Base-by-base conservation (phyloP, 2,888 invertebrate genomes). In the Coleophora flavipennella region DNA sequence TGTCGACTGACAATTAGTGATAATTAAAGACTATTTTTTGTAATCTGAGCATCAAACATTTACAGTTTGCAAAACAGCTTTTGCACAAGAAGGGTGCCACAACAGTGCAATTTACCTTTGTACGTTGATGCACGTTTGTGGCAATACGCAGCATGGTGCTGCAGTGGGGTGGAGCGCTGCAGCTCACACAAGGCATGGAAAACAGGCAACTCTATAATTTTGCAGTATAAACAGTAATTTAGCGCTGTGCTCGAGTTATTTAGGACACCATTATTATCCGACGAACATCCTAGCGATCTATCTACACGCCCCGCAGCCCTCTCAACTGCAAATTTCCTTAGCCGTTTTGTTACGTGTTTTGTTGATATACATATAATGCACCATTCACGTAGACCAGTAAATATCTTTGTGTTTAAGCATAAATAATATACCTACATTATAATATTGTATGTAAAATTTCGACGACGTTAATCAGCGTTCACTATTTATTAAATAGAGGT, bases 121-220 rank as follows among this genome's bases (percentile, higher is more conserved):
- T 51, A 57, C 47, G 51, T 50, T 54, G 53, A 54, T 57, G 55
- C 50, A 41, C 45, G 45, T 49, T 36, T 45, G 42, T 41, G 44
- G 50, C 51, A 55, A 57, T 45, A 33, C 20, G 8, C 38, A 36
- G 41, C 32, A n/a, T n/a, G n/a, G 29, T 25, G 31, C 35, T n/a
- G 39, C 20, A 40, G 35, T 45, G 32, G 9, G 20, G 33, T 29
- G 12, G 33, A 26, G 12, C 27, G 20, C 36, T 31, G 11, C 33
- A 13, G 20, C 28, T 3, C 13, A 31, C 29, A 12, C 8, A 3
- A 3, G 25, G 9, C 9, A 8, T 10, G 8, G 8, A 20, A 8
- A 26, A 38, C 12, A 10, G 29, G 31, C 14, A 9, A 2, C 28
- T 10, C 25, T 31, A 29, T 13, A 34, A 36, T 32, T 45, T 36